Conservation (phyloP, 2,113 vertebrate species). For the Tapirus terrestris region DNA sequence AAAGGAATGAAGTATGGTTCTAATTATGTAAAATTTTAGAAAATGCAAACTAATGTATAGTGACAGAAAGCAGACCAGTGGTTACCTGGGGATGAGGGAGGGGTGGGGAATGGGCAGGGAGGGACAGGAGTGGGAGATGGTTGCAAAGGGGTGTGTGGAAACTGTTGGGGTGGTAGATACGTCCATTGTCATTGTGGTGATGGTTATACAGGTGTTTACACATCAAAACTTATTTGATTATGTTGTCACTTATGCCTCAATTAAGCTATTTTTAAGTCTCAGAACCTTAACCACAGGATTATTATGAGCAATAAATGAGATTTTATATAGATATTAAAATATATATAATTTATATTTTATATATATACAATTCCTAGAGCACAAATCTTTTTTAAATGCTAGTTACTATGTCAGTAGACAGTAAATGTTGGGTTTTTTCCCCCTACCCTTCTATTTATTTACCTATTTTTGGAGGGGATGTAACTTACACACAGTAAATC, state of each 20-base stretch:
- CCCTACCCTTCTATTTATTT: background rate
- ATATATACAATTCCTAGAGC: background rate
- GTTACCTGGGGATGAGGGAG: background rate
- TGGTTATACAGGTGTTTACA: background rate
- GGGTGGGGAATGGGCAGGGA: background rate
- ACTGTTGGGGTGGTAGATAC: no score
- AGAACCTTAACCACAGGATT: background rate
- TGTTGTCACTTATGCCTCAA: background rate
- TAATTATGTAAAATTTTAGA: background rate
- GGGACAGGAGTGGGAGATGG: background rate
- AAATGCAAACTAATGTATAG: background rate
- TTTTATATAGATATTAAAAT: background rate
- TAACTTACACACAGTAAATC: background rate
- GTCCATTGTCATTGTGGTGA: background rate
- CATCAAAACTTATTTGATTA: background rate
- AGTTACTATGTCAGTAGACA: background rate
- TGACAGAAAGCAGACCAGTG: background rate
- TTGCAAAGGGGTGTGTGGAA: background rate
- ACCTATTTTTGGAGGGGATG: background rate
- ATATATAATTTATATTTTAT: background rate
- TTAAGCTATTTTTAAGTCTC: background rate
- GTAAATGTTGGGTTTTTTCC: background rate
- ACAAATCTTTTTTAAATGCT: background rate
- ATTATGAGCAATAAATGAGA: background rate
- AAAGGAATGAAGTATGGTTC: background rate